These are phyloP conservation scores for Parazoanthus atlanticus DNA, from an alignment of 92 coral and sea anemone species.

Conservation along the genomic window DNA sequence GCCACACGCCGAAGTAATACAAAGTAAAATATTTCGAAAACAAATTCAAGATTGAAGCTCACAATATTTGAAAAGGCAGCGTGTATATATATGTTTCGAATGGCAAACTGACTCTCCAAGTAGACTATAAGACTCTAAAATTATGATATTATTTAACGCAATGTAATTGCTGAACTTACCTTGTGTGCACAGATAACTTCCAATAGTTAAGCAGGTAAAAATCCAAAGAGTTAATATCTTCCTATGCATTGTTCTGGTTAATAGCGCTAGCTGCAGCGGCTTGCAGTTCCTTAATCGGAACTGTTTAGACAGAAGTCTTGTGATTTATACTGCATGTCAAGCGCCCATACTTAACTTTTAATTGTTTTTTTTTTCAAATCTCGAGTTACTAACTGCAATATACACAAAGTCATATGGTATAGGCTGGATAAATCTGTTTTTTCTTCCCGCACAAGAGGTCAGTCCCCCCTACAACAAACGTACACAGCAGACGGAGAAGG, in stretches of 20 bases:
- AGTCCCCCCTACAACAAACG: background rate
- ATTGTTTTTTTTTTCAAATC: background rate
- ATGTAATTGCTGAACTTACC: background rate
- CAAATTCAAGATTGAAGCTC: background rate
- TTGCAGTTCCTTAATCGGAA: background rate
- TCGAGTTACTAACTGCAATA: background rate
- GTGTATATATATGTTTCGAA: background rate
- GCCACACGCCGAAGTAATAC: background rate
- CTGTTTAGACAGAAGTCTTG: background rate
- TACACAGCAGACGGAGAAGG: too few species aligned
- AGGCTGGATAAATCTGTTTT: background rate
- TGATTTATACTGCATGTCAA: background rate
- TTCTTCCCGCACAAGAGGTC: background rate
- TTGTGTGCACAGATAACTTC: background rate
- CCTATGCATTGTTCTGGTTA: background rate
- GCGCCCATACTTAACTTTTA: background rate
- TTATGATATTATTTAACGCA: background rate
- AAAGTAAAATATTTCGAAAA: background rate
- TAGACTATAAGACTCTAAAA: background rate
- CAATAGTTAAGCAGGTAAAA: background rate
- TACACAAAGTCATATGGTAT: background rate
- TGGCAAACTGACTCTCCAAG: background rate
- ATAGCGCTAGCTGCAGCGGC: background rate
- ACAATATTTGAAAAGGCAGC: background rate
- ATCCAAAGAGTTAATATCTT: background rate